Percentiles rank a stretch among this genome's conserved stretches.
Evolutionary conservation across 2,888 invertebrate genomes (phyloP).

Genomic region (Archips crataeganus): DNA sequence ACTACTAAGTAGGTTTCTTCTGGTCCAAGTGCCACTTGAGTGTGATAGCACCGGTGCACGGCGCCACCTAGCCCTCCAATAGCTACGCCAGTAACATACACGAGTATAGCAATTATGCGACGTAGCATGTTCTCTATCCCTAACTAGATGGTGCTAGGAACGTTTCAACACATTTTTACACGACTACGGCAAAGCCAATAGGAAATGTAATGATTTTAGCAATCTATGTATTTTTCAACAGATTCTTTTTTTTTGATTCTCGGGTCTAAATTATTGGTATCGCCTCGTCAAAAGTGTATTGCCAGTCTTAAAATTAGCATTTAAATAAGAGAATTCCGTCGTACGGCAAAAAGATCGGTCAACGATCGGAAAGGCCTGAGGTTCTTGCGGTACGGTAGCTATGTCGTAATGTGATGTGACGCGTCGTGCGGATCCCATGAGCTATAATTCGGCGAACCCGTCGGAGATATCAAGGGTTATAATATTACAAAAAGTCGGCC

Average conservation of each 20-base stretch:
- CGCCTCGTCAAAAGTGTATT: not conserved
- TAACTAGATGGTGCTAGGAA: too few relatives aligned
- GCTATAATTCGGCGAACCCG: too few relatives aligned
- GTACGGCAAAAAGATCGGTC: conserved; percentile 44
- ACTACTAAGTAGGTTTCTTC: too few relatives aligned
- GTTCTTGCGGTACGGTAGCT: conserved; percentile 46
- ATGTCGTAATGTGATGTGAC: conserved; percentile 49
- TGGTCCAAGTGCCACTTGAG: too few relatives aligned
- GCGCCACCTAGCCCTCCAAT: too few relatives aligned
- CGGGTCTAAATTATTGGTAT: not conserved
- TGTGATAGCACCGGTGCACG: too few relatives aligned
- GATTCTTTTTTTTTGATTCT: not conserved
- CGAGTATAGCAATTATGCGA: too few relatives aligned
- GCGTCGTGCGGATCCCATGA: conserved; percentile 37
- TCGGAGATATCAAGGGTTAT: not conserved
- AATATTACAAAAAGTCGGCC: too few relatives aligned
- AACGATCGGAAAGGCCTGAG: conserved; percentile 46
- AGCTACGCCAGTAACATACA: too few relatives aligned
- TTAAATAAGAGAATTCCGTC: conserved; percentile 8
- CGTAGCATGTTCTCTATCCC: too few relatives aligned
- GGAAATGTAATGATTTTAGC: not conserved
- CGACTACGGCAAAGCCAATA: too few relatives aligned
- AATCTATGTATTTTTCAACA: not conserved
- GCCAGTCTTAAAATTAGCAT: not conserved
- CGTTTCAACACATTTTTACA: too few relatives aligned